A percentile compares a stretch with the other conserved stretches of the same genome.
These are phyloP conservation scores for Lucifuga dentata DNA, from an alignment of 2,113 vertebrate species.

Conservation along the genomic window DNA sequence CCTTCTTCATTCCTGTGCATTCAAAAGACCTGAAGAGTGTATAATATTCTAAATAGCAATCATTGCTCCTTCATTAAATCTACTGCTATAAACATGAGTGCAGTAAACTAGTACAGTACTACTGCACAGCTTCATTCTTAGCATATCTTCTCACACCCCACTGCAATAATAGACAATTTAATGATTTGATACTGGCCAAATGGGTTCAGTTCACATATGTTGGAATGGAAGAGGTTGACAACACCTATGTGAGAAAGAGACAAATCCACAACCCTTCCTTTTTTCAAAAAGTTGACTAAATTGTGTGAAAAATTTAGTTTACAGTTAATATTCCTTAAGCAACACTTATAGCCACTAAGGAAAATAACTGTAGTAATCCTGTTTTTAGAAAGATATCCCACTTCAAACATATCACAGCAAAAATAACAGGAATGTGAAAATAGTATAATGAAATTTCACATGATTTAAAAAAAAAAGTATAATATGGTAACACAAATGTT, in stretches of 20 bases:
- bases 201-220: constrained; percentile 33
- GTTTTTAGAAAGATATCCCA: not conserved
- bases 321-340: too few relatives aligned
- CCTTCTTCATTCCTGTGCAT: constrained; percentile 21
- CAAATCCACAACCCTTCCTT: not conserved
- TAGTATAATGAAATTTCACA: too few relatives aligned
- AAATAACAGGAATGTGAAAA: too few relatives aligned
- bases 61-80: constrained; percentile 49
- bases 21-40: constrained; percentile 24
- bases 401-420: not conserved
- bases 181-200: constrained; percentile 42
- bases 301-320: too few relatives aligned
- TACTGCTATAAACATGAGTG: constrained; percentile 42
- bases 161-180: constrained; percentile 45
- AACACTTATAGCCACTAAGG: not conserved
- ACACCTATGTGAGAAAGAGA: not conserved
- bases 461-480: too few relatives aligned
- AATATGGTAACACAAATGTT: too few relatives aligned
- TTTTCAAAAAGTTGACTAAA: not conserved
- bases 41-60: constrained; percentile 13
- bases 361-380: not conserved
- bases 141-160: constrained; percentile 52
- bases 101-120: constrained; percentile 38
- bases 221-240: constrained; percentile 25
- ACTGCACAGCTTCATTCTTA: constrained; percentile 20